Evolutionary conservation across 2,797 vertebrate genomes (phyloP).

Genomic region (Pangasius krempfi): DNA sequence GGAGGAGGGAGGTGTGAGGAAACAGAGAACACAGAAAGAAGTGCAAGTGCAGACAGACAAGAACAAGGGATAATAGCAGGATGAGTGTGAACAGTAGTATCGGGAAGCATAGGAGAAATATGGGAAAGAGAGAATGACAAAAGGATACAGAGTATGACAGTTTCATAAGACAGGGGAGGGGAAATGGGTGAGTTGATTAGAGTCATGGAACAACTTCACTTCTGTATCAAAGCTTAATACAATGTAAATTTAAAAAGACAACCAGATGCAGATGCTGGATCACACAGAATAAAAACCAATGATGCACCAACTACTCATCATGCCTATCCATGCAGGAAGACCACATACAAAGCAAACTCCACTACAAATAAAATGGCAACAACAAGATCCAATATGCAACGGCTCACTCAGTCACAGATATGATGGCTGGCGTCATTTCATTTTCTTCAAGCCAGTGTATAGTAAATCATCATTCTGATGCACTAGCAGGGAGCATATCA

Average conservation of each 20-base stretch:
- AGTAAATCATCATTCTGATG: slow-evolving; percentile 25
- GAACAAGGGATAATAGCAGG: slow-evolving; percentile 16
- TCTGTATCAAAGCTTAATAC: slow-evolving; percentile 43
- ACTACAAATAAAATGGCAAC: neutral
- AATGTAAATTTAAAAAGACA: slow-evolving; percentile 16
- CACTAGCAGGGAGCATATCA: slow-evolving; percentile 44
- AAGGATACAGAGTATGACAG: slow-evolving; percentile 46
- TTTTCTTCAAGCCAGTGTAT: slow-evolving; percentile 2
- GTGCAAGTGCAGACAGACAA: slow-evolving; percentile 7
- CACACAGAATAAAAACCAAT: slow-evolving; percentile 2
- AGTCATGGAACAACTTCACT: slow-evolving; percentile 52
- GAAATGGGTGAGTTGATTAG: slow-evolving; percentile 63
- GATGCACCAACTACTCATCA: slow-evolving; percentile 9
- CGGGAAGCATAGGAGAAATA: slow-evolving; percentile 11
- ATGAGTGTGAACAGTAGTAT: slow-evolving; percentile 15
- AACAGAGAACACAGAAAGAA: slow-evolving; percentile 23
- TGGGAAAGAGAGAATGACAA: neutral
- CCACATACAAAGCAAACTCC: slow-evolving; percentile 21
- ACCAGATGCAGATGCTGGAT: slow-evolving; percentile 28
- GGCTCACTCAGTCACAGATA: slow-evolving; percentile 18
- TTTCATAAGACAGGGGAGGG: slow-evolving; percentile 50
- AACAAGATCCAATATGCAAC: neutral
- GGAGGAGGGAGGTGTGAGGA: slow-evolving; percentile 12
- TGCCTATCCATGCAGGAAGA: slow-evolving; percentile 37
- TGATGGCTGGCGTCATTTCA: neutral